Evolutionary conservation across 2,797 vertebrate species (phyloP), one percentile per base, ranked within the genome.

Genomic region (Xyrichtys novacula): DNA sequence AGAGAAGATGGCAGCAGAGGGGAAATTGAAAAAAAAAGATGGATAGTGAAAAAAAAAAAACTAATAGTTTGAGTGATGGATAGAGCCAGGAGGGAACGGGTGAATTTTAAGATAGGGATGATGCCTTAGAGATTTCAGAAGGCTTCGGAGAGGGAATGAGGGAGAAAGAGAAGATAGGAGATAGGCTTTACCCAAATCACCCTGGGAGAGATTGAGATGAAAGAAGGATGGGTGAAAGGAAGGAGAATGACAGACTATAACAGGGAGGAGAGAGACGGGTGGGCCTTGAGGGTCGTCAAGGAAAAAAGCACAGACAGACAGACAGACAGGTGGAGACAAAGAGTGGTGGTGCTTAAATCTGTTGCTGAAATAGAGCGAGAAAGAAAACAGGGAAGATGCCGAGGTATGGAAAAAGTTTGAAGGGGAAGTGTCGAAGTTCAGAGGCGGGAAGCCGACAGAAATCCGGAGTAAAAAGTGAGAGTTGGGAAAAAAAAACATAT

Each of bases 161-260:
- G 44, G 32, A 71, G 47, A 34, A 54, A 55, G 49, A 39, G 31
- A 40, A 73, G 52, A 69, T 34, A 17, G 54, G 31, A 58, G 70
- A 84, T 66, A 36, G 58, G 55, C 43, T 73, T 49, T 42, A 57
- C 48, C 56, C 40, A 83, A 72, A 88, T 82, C 64, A 81, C 63
- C 78, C 48, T 49, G 16, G 78, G 73, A 85, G 60, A 83, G 54
- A 86, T 40, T 42, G 67, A 80, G 76, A 82, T 71, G 67, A 87
- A 85, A 86, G 62, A 81, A 58, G 23, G 53, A 85, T 78, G 68
- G 66, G 29, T 50, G 54, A 65, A 52, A 75, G 58, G 52, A 71
- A 60, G 29, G 32, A 73, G 64, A 66, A 55, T 70, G 84, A 81
- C 62, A 55, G 63, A 56, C 34, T 44, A 29, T 29, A 16, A 60